A percentile compares a stretch with the other conserved stretches of the same genome.
These are phyloP conservation scores for Drosophila arizonae DNA, from an alignment of 1,140 invertebrate genomes.

Conservation along the genomic window DNA sequence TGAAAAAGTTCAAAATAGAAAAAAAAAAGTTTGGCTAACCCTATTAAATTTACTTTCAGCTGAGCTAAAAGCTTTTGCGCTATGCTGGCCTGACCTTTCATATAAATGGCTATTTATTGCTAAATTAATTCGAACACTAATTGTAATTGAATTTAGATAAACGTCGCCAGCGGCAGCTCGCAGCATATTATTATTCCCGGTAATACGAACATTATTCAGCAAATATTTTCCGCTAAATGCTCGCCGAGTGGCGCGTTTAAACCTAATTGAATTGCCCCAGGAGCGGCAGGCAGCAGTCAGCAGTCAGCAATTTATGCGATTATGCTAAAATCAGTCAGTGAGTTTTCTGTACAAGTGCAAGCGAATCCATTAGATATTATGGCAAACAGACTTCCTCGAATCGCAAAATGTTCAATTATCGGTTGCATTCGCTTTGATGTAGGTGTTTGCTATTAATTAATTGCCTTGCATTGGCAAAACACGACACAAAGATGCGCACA, in stretches of 20 bases:
- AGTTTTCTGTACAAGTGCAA: not conserved
- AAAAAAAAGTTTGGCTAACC: slow-evolving; percentile 21
- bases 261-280: slow-evolving; percentile 51
- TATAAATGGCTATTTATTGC: slow-evolving; percentile 17
- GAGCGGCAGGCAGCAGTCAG: slow-evolving; percentile 25
- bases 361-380: not conserved
- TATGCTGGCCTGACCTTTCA: slow-evolving; percentile 35
- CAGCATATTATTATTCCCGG: slow-evolving; percentile 12
- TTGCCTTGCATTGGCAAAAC: slow-evolving; percentile 42
- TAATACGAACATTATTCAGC: slow-evolving; percentile 45
- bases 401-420: slow-evolving; percentile 36
- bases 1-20: slow-evolving; percentile 2
- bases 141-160: slow-evolving; percentile 62
- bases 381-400: slow-evolving; percentile 39
- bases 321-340: slow-evolving; percentile 27
- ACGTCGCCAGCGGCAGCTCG: slow-evolving; percentile 7
- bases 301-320: slow-evolving; percentile 25
- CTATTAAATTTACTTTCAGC: slow-evolving; percentile 9
- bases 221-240: slow-evolving; percentile 40
- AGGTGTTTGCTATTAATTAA: slow-evolving; percentile 71
- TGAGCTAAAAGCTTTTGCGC: slow-evolving; percentile 21
- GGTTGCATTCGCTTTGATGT: slow-evolving; percentile 36
- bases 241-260: slow-evolving; percentile 49
- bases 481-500: not conserved
- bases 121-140: slow-evolving; percentile 52